Evolutionary conservation across 1,140 invertebrate genomes (phyloP), one percentile per base, ranked within the genome.

Genomic region (Drosophila kohkoa): DNA sequence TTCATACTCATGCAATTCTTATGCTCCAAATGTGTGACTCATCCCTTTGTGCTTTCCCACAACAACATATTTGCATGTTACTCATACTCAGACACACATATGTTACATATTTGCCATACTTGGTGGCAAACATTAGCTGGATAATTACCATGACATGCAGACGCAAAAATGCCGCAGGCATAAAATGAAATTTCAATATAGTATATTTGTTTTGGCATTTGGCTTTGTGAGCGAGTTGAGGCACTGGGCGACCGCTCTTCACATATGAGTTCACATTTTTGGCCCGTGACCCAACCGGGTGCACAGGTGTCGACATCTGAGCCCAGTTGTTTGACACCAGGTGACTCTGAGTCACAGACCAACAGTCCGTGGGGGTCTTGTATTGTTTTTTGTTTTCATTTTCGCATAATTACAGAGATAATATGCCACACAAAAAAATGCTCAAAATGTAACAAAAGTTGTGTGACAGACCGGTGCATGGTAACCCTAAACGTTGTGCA

Each of bases 221-320:
- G 51, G 7, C 28, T 59, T 68, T 32, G 30, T 32, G 30, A 43
- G 20, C 15, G 30, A 54, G 38, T 48, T 8, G 48, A 52, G 3
- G 15, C 46, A 35, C 52, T 35, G 41, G 49, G 13, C 38, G 45
- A 59, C 57, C 49, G 48, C 60, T 58, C 67, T 88, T 88, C 83
- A 88, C 85, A 88, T 77, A 48, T 71, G 83, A 78, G 85, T 81
- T 88, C 85, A 89, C 83, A 89, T 89, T 83, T 82, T 89, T 88
- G 81, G 85, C 83, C 81, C 77, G 81, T 89, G 83, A 88, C 83
- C 83, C 77, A 72, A 75, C 58, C 63, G 65, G 79, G 82, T 59
- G 73, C 71, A 74, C 85, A 88, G 83, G 83, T 88, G 85, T 81
- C 77, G 83, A 88, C 85, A 89, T 54, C 41, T 66, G 66, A 75